Percentiles rank a stretch among this genome's conserved stretches.
These are phyloP conservation scores for Rhagophthalmus giganteus DNA, from an alignment of 2,888 invertebrate species.

Conservation along the genomic window DNA sequence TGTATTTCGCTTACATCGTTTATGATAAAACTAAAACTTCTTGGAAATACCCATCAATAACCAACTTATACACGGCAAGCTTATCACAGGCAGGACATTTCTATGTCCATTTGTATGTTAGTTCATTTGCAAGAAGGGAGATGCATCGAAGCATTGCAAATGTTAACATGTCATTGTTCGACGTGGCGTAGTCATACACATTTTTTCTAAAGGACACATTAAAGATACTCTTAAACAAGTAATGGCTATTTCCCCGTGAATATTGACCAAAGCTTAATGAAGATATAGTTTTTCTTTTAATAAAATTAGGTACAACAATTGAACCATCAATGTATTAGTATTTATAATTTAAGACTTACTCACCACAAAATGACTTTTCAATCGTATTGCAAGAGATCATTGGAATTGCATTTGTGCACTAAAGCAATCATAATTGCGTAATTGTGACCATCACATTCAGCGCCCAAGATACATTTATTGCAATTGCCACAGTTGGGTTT, in stretches of 20 bases:
- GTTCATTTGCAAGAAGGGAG: constrained; percentile 95
- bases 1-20: constrained; percentile 80
- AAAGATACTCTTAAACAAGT: constrained; percentile 92
- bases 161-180: constrained; percentile 91
- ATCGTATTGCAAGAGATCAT: constrained; percentile 77
- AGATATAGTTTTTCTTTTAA: constrained; percentile 87
- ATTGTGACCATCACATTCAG: constrained; percentile 80
- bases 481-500: constrained; percentile 84
- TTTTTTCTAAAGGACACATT: constrained; percentile 91
- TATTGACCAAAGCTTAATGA: too few relatives aligned
- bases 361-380: constrained; percentile 83
- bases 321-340: constrained; percentile 5
- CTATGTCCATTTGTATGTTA: constrained; percentile 98
- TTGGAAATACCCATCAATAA: constrained; percentile 94
- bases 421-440: constrained; percentile 86
- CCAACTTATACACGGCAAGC: constrained; percentile 83
- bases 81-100: constrained; percentile 97
- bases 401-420: constrained; percentile 83
- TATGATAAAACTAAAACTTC: constrained; percentile 74
- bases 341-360: constrained; percentile 67
- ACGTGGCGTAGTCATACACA: constrained; percentile 88
- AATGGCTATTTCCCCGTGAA: constrained; percentile 94
- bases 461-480: constrained; percentile 87
- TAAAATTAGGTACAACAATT: constrained; percentile 51
- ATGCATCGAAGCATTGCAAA: constrained; percentile 97